Evolutionary conservation across 2,888 invertebrate genomes (phyloP), one percentile per base, ranked within the genome.

Genomic region (Drosophila prolongata): DNA sequence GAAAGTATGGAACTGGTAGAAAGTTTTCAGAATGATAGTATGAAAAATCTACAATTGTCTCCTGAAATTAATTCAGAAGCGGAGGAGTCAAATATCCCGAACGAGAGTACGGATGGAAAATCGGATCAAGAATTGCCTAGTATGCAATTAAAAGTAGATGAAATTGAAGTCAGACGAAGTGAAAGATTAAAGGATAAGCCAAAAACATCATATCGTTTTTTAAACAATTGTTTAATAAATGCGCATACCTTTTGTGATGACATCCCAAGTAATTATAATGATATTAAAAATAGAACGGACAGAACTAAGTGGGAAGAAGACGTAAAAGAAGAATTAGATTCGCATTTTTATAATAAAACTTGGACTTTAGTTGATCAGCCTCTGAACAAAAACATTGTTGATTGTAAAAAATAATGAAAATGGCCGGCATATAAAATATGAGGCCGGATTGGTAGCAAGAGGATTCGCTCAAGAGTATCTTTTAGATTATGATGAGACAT

Each of bases 31-130:
- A 44, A 44, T 24, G 19, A 44, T 24, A 24, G 13, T 44, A 30
- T 14, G 30, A 30, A 27, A 27, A 27, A 27, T 46, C n/a, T 46
- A 43, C 27, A 27, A 27, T 9, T 46, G 46, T 27, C 46, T 46
- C 1, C 27, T 46, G n/a, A 27, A 46, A 9, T 13, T 27, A n/a
- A 24, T 27, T 46, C 46, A 46, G 27, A 46, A 27, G 13, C 16
- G 11, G 49, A 34, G 34, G n/a, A 47, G 47, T 47, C 30, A n/a
- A 47, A 30, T 47, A 30, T 49, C 11, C 49, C 14, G 16, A 49
- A 35, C 16, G 50, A 19, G 19, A 50, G 13, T 37, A 50, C 37
- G 50, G 50, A 50, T 37, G 50, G 35, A 50, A 50, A 50, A 50
- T 35, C 16, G 34, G 47, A 49, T 49, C 9, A 35, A 24, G 24